Evolutionary conservation across 2,113 vertebrate species (phyloP).

Genomic region (Cebus imitator): DNA sequence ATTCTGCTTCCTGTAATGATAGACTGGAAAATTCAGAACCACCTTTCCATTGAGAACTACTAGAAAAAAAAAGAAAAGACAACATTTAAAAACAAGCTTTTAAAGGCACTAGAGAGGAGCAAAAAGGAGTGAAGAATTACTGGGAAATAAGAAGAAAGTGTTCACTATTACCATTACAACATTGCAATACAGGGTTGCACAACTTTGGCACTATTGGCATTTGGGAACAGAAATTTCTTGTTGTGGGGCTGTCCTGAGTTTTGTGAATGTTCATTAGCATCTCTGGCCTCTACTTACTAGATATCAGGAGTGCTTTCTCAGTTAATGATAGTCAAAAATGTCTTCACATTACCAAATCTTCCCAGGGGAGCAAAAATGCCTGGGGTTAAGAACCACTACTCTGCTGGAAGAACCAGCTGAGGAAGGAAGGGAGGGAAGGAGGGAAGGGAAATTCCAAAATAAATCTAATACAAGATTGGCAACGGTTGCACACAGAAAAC

Average conservation of each 20-base stretch:
- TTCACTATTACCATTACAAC: background rate
- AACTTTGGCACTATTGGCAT: background rate
- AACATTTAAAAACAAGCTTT: background rate
- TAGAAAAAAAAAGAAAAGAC: background rate
- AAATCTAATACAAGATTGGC: background rate
- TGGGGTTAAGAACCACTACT: background rate
- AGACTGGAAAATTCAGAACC: background rate
- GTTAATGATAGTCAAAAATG: background rate
- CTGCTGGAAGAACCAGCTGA: background rate
- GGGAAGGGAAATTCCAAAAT: background rate
- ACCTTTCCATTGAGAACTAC: background rate
- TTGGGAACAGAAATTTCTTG: background rate
- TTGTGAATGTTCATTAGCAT: background rate
- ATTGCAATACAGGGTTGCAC: background rate
- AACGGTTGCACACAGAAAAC: background rate
- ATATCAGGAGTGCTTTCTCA: background rate
- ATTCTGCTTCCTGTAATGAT: background rate
- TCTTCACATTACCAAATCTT: background rate
- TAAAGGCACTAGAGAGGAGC: background rate
- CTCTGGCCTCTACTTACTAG: background rate
- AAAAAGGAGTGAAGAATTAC: background rate
- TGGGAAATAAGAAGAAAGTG: background rate
- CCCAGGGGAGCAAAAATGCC: background rate
- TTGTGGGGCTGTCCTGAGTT: background rate
- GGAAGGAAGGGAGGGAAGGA: no score